phyloP scores from a whole-genome alignment of 2,797 vertebrate genomes.

The Uromys caudimaculatus region DNA sequence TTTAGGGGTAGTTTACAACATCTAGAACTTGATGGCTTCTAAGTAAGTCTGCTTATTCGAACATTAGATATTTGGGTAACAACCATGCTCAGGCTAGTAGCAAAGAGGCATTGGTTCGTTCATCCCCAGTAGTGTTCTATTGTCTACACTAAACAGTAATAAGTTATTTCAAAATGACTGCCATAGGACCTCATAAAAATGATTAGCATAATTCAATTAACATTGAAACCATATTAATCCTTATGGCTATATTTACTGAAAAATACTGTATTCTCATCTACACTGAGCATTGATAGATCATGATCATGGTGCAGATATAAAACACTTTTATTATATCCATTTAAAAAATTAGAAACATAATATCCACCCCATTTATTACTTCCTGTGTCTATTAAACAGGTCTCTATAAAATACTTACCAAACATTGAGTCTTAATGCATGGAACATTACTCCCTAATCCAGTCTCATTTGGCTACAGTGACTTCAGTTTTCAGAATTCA shows the following conservation, averaged over 20 bases:
- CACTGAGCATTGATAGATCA: not conserved
- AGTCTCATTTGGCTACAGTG: not conserved
- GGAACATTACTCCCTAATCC: not conserved
- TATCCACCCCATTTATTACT: not conserved
- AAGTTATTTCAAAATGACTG: not conserved
- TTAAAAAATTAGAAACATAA: not conserved
- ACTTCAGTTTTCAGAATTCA: not conserved
- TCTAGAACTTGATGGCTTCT: constrained; percentile 32
- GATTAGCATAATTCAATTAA: not conserved
- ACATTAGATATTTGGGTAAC: not conserved
- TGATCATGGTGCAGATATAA: not conserved
- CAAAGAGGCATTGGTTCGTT: not conserved
- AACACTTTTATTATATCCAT: not conserved
- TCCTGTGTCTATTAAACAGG: not conserved
- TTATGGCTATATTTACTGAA: not conserved
- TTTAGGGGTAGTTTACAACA: not conserved
- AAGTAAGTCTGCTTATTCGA: not conserved
- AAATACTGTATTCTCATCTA: not conserved
- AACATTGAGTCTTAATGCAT: not conserved
- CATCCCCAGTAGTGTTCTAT: not conserved
- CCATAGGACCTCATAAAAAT: not conserved
- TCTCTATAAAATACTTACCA: not conserved
- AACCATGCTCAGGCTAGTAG: not conserved
- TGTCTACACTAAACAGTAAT: not conserved
- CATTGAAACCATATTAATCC: not conserved